These are phyloP conservation scores for Melipona beecheii DNA, from an alignment of 2,888 invertebrate species.

Conservation along the genomic window DNA sequence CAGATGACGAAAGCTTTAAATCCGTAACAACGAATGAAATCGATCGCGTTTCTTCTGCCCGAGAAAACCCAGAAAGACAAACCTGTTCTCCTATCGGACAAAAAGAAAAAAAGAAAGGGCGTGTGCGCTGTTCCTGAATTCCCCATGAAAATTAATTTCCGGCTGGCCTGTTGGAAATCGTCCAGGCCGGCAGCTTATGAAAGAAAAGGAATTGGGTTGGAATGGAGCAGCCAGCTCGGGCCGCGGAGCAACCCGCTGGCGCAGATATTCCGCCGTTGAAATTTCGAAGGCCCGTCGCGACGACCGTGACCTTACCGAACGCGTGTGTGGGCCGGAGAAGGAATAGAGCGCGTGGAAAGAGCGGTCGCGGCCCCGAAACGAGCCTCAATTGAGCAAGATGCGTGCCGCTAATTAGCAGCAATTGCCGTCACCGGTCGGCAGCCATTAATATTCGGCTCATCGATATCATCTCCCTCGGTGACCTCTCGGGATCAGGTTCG, in stretches of 20 bases:
- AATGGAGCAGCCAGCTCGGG: constrained; percentile 47
- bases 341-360: constrained; percentile 30
- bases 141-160: constrained; percentile 60
- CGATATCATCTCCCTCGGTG: constrained; percentile 22
- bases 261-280: constrained; percentile 37
- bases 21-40: too few species aligned
- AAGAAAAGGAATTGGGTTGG: constrained; percentile 70
- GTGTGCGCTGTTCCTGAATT: neutral
- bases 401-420: constrained; percentile 57
- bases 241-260: neutral
- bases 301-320: constrained; percentile 72
- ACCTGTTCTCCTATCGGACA: too few species aligned
- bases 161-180: constrained; percentile 51
- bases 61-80: too few species aligned
- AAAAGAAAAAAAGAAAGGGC: too few species aligned
- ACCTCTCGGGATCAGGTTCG: constrained; percentile 13
- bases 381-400: constrained; percentile 54
- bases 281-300: constrained; percentile 59
- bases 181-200: constrained; percentile 48
- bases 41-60: too few species aligned
- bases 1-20: too few species aligned
- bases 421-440: constrained; percentile 38
- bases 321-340: constrained; percentile 33
- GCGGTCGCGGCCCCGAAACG: constrained; percentile 48
- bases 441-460: constrained; percentile 51